Base-by-base conservation (phyloP, 2,797 vertebrate genomes). In the Mus minutoides region DNA sequence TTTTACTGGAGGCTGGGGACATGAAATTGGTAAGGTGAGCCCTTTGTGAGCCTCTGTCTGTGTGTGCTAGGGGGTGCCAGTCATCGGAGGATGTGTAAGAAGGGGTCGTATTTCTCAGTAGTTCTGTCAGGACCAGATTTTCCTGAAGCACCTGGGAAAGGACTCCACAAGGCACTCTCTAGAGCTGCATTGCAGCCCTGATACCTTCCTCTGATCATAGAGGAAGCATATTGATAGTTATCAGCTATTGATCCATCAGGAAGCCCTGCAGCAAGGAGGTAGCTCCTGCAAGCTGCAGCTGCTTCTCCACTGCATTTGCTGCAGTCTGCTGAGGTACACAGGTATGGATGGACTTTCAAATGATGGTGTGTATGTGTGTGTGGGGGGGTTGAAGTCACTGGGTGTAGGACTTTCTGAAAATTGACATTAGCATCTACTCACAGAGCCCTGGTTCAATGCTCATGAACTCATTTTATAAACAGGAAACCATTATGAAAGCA, bases 241-340 rank as follows among this genome's bases (percentile, higher is more conserved):
- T 91, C 0, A 90, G 95, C 94, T 95, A 91, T 43, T 0, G 7
- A 93, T 52, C 43, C 12, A 24, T 76, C 88, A 26, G n/a, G 37
- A 69, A 94, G 62, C 52, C 1, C 92, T 21, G 29, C 86, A 79
- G 86, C 89, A n/a, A 76, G 94, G 62, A 92, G 85, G 49, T 31
- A 22, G 91, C 82, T 79, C 67, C 56, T 0, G 1, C 67, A 76
- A 90, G 93, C 34, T 31, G 6, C 62, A 75, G 93, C 96, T 94
- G 91, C 69, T 89, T 92, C 94, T 88, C 37, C 31, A 96, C 75
- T 93, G 31, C 77, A 93, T 22, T 19, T 71, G 69, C n/a, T 79
- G 49, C 34, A 85, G 94, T 29, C 85, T 88, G 9, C 88, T 46
- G 88, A 90, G 60, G 78, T 64, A 19, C 37, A 76, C 83, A 58